Percentiles rank a stretch among this genome's conserved stretches.
Evolutionary conservation across 2,888 invertebrate genomes (phyloP).

Genomic region (Hirtodrosophila histrioides): DNA sequence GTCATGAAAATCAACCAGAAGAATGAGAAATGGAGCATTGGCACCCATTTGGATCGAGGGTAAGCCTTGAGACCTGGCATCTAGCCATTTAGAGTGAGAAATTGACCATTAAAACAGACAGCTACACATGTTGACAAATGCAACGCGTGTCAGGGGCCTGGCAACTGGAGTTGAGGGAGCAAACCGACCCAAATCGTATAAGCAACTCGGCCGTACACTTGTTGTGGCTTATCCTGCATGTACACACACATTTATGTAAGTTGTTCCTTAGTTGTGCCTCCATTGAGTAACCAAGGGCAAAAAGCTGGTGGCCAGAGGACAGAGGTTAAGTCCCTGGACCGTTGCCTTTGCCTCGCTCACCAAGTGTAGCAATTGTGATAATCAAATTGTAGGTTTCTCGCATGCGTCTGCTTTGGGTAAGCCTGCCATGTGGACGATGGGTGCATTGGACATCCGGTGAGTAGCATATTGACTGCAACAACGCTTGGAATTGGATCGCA

Average conservation of each 20-base stretch:
- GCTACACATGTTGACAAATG: conserved; percentile 79
- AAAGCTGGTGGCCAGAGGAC: conserved; percentile 2
- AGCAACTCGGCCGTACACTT: conserved; percentile 34
- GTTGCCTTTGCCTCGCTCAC: conserved; percentile 21
- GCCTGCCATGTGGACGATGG: conserved; percentile 23
- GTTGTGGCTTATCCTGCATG: conserved; percentile 13
- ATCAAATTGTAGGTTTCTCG: conserved; percentile 81
- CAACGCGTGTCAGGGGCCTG: conserved; percentile 45
- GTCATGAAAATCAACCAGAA: conserved; percentile 12
- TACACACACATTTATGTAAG: conserved; percentile 8
- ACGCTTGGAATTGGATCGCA: conserved; percentile 5
- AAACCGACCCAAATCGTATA: conserved; percentile 6
- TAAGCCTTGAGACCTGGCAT: conserved; percentile 29
- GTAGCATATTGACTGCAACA: conserved; percentile 32
- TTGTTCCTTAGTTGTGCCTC: conserved; percentile 6
- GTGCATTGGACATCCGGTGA: conserved; percentile 57
- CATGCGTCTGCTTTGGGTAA: conserved; percentile 31
- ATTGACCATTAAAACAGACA: conserved; percentile 82
- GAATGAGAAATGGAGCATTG: conserved; percentile 11
- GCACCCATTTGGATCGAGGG: conserved; percentile 14
- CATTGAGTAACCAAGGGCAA: conserved; percentile 15
- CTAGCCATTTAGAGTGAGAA: conserved; percentile 82
- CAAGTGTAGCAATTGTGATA: conserved; percentile 78
- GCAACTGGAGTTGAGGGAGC: conserved; percentile 12
- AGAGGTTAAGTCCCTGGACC: conserved; percentile 10